Evolutionary conservation across 53 echinoderm and acorn worm species (phyloP), one percentile per base, ranked within the genome.

Genomic region (Henricia sp.): DNA sequence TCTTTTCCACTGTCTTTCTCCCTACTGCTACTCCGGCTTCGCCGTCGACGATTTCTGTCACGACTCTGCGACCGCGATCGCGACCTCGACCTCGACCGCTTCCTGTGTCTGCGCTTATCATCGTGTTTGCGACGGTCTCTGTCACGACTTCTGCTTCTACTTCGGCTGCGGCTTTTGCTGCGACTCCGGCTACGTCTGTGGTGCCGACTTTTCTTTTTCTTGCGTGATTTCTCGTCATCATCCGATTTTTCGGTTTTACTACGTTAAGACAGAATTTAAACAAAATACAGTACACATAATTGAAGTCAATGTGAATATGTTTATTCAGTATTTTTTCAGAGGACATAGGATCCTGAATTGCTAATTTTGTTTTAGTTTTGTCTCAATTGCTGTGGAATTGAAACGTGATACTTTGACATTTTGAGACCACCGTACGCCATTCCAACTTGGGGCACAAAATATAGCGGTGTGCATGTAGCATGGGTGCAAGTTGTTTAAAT

Each of bases 51-150:
- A 14, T 73, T 68, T 53, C 95, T 41, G 52, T 87, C 87, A 3
- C 77, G 64, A 52, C 80, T 86, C 51, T 85, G 59, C 6, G 46
- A 55, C 43, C n/a, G n/a, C n/a, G n/a, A n/a, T 10, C 94, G 82
- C 14, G 94, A 94, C 30, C 89, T 87, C 6, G 88, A 82, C 58
- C 77, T 42, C 4, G 86, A 72, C 48, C 91, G 75, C 54, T 75
- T 74, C 51, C 70, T 76, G 44, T 88, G 70, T 42, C 67, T 88
- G 39, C 87, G 83, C 50, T 77, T 55, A 26, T 85, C 88, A 28
- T 52, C 74, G 35, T 88, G 58, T 17, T 83, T 90, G 52, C 88
- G 70, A 42, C 70, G 87, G 12, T 85, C 85, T 73, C 74, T 87
- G 6, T 85, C 86, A 20, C 70, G 50, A 71, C 91, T 91, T 43